These are phyloP conservation scores for Gymnodraco acuticeps DNA, from an alignment of 2,797 vertebrate species.

Conservation along the genomic window DNA sequence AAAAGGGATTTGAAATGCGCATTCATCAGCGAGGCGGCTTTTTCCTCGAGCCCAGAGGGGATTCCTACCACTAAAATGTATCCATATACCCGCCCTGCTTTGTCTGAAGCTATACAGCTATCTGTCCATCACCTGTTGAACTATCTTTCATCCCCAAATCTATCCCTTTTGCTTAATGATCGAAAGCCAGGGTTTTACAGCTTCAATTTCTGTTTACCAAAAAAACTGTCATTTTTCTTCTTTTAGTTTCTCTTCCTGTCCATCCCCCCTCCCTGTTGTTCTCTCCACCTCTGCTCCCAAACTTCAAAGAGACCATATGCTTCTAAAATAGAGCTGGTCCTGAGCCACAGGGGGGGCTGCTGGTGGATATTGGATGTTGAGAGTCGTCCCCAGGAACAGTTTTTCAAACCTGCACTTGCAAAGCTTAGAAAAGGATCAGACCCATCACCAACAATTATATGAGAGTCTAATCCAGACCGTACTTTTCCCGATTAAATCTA, in stretches of 20 bases:
- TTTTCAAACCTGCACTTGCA: too few species aligned
- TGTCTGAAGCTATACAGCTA: conserved; percentile 15
- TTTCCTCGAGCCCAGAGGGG: conserved; percentile 40
- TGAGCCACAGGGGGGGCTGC: conserved; percentile 21
- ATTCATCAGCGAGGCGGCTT: conserved; percentile 70
- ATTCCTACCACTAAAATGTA: conserved; percentile 40
- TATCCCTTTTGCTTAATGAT: not conserved
- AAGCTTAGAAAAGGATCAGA: too few species aligned
- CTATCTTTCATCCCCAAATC: not conserved
- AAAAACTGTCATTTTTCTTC: conserved; percentile 9
- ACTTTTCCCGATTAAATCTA: too few species aligned
- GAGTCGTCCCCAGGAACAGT: too few species aligned
- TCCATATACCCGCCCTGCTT: not conserved
- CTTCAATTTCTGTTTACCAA: too few species aligned
- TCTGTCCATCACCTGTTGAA: conserved; percentile 4
- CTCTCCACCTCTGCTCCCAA: conserved; percentile 21
- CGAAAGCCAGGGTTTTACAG: not conserved
- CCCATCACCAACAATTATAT: too few species aligned
- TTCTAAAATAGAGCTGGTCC: conserved; percentile 58
- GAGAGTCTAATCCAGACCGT: too few species aligned
- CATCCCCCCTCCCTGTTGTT: conserved; percentile 11
- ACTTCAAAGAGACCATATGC: conserved; percentile 70
- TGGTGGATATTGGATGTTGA: conserved; percentile 21
- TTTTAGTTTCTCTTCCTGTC: conserved; percentile 5
- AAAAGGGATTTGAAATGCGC: conserved; percentile 73